These are phyloP conservation scores for Reticulitermes speratus DNA, from an alignment of 1,140 invertebrate genomes.

Conservation along the genomic window DNA sequence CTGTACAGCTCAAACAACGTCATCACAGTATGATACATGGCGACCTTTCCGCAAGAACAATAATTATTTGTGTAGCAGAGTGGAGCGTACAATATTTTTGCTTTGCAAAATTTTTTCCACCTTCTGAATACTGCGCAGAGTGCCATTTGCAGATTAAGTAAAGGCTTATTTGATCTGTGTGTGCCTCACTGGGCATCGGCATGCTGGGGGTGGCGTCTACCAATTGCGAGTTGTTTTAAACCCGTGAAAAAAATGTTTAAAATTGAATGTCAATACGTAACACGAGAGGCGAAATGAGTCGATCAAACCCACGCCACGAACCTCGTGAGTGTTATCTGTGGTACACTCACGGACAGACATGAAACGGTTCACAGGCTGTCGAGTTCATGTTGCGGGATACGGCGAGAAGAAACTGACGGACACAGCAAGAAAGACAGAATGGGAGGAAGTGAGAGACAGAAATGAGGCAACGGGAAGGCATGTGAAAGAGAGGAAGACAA, in stretches of 20 bases:
- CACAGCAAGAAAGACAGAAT: too few species aligned
- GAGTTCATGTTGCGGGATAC: too few species aligned
- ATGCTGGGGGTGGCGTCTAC: not conserved
- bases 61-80: not conserved
- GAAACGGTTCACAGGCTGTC: too few species aligned
- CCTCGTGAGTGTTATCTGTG: not conserved
- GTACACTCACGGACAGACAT: not conserved
- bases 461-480: too few species aligned
- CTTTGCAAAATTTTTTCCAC: not conserved
- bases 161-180: not conserved
- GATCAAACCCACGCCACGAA: not conserved
- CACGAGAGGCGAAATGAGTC: not conserved
- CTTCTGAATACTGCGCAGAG: not conserved
- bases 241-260: conserved; percentile 2
- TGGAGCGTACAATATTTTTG: not conserved
- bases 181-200: not conserved
- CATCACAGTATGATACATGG: not conserved
- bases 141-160: not conserved
- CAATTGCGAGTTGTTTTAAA: not conserved
- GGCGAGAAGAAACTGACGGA: too few species aligned
- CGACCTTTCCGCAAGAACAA: not conserved
- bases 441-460: too few species aligned
- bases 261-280: conserved; percentile 17
- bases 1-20: not conserved
- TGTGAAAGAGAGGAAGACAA: too few species aligned